phyloP scores from a whole-genome alignment of 2,113 vertebrate genomes.

The Xiphophorus hellerii region DNA sequence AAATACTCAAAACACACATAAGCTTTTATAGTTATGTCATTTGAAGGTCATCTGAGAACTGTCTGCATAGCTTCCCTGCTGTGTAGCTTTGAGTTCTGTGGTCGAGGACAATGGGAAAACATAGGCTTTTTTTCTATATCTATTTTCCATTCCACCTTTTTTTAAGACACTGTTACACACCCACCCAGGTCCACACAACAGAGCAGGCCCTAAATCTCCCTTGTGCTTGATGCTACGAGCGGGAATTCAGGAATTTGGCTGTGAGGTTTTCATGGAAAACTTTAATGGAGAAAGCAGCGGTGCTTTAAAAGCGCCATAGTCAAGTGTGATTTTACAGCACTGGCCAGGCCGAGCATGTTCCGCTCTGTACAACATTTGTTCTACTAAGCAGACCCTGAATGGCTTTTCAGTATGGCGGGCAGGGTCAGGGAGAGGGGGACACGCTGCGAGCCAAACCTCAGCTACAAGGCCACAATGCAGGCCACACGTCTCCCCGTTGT shows the following conservation, averaged over 20 bases:
- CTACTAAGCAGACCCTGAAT: conserved; percentile 57
- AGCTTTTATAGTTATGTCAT: conserved; percentile 25
- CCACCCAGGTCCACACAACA: neutral
- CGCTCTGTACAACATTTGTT: conserved; percentile 69
- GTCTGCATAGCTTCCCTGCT: conserved; percentile 23
- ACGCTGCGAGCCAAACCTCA: conserved; percentile 60
- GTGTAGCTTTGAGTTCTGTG: conserved; percentile 44
- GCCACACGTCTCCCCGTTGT: conserved; percentile 57
- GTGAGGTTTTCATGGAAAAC: conserved; percentile 66
- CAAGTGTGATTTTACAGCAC: conserved; percentile 66
- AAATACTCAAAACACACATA: conserved; percentile 23
- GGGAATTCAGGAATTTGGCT: conserved; percentile 71
- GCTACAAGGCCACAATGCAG: conserved; percentile 63
- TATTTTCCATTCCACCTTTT: conserved; percentile 49
- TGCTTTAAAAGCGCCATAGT: conserved; percentile 59
- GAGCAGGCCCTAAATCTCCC: conserved; percentile 51
- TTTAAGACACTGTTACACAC: conserved; percentile 11
- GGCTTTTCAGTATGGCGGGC: conserved; percentile 69
- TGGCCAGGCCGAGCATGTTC: conserved; percentile 72
- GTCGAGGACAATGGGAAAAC: conserved; percentile 66
- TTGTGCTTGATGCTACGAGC: conserved; percentile 46
- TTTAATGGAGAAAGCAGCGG: conserved; percentile 71
- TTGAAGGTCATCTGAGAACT: conserved; percentile 47
- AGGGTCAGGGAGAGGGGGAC: conserved; percentile 65
- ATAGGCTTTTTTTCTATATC: conserved; percentile 54